Evolutionary conservation across 2,797 vertebrate species (phyloP).

Genomic region (Hipposideros larvatus): DNA sequence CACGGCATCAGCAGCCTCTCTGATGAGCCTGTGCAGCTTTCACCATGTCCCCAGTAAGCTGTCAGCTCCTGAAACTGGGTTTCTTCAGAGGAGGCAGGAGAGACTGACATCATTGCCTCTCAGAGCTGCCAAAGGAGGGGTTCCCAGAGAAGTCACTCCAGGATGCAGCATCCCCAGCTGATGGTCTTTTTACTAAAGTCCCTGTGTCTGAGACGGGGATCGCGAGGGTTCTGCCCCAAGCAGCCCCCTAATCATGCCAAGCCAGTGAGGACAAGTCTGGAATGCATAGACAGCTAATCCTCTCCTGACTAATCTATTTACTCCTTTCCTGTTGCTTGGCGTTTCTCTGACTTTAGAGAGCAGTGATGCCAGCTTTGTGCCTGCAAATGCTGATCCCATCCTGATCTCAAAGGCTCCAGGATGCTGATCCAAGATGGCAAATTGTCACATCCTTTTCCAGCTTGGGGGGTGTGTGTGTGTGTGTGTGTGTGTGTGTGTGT

Average conservation of each 20-base stretch:
- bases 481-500: not conserved
- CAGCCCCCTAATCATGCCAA: not conserved
- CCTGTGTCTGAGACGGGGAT: not conserved
- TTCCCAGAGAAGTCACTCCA: not conserved
- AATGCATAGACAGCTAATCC: not conserved
- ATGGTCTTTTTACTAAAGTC: not conserved
- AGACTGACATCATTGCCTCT: not conserved
- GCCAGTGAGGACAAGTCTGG: not conserved
- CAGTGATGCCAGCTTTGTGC: not conserved
- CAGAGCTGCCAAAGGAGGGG: no score
- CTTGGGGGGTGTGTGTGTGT: not conserved
- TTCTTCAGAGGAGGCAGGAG: not conserved
- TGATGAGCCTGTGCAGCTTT: not conserved
- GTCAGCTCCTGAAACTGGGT: not conserved
- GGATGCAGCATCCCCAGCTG: not conserved
- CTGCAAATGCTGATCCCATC: not conserved
- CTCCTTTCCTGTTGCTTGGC: not conserved
- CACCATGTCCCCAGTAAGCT: not conserved
- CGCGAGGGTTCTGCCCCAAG: not conserved
- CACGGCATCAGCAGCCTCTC: rapidly evolving
- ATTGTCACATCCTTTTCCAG: not conserved
- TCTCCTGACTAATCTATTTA: not conserved
- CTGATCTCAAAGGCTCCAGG: not conserved
- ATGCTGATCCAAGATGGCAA: not conserved
- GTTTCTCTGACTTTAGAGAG: not conserved